Evolutionary conservation across 2,797 vertebrate species (phyloP), one percentile per base, ranked within the genome.

Genomic region (Centropyge bicolor): DNA sequence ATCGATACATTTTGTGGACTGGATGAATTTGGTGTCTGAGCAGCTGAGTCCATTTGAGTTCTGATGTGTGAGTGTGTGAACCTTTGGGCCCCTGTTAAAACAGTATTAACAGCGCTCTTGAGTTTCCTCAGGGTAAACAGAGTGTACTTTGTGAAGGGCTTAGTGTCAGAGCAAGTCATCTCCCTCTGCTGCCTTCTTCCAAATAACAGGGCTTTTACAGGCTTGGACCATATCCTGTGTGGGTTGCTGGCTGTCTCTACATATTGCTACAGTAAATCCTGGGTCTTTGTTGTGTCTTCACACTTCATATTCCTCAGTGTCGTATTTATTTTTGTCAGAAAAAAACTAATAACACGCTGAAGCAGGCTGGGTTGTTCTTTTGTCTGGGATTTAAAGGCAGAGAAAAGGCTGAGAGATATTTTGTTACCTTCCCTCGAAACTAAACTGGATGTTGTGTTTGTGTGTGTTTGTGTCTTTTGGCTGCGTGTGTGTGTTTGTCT

Each of bases 171-270:
- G 10, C 22, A 27, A 70, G 1, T 61, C 35, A 6, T 73, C 62
- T 78, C 46, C 67, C 76, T 78, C 61, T 51, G 27, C 59, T 76
- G 48, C 48, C 51, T 70, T 82, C 73, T 56, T 16, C 59, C 38
- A 66, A 76, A 88, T 84, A 84, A 89, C 48, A 69, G 55, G 49
- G 76, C 27, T 84, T 85, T 83, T 66, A 64, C 65, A 78, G 72
- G 48, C 68, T 80, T 74, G 55, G 55, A 82, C 16, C 70, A 7
- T 57, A 22, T 85, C 75, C 60, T 60, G 43, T 54, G 31, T 63
- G 76, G 76, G 80, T 83, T 75, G 11, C 76, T 82, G 64, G 41
- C 59, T 86, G 31, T 73, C 49, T 75, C 10, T 31, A 40, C 17
- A 66, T 17, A 35, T 56, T 67, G 11, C 64, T 81, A 2, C 49